Evolutionary conservation across 2,797 vertebrate species (phyloP).

Genomic region (Crypturellus tataupa): DNA sequence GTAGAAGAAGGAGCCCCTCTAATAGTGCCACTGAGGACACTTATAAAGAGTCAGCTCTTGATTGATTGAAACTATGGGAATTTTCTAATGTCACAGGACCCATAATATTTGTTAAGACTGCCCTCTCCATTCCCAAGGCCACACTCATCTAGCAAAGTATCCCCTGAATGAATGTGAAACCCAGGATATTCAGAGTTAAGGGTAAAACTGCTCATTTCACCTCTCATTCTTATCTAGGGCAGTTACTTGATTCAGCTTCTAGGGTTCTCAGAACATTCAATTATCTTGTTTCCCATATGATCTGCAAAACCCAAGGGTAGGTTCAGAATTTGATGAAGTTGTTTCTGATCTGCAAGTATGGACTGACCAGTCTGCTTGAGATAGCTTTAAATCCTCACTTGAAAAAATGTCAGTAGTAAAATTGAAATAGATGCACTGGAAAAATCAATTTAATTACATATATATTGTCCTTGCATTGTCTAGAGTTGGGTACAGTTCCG

Average conservation of each 20-base stretch:
- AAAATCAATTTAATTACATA: constrained; percentile 56
- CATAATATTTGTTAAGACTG: neutral
- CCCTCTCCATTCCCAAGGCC: neutral
- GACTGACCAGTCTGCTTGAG: constrained; percentile 63
- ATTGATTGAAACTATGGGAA: neutral
- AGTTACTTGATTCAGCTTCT: constrained; percentile 56
- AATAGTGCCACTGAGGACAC: neutral
- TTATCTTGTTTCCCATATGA: constrained; percentile 70
- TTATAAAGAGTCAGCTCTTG: neutral
- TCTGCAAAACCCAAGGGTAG: constrained; percentile 54
- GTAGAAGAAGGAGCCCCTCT: neutral
- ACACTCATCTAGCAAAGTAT: neutral
- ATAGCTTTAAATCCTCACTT: constrained; percentile 54
- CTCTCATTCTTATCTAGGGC: constrained; percentile 66
- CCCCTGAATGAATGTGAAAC: neutral
- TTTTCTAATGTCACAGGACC: neutral
- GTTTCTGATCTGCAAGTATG: constrained; percentile 67
- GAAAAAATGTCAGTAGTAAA: neutral
- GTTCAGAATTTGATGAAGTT: constrained; percentile 66
- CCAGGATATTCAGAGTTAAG: constrained; percentile 57
- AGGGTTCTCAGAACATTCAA: constrained; percentile 64
- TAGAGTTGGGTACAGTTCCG: neutral
- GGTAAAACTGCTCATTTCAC: constrained; percentile 19
- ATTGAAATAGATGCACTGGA: constrained; percentile 17
- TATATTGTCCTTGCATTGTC: neutral